Evolutionary conservation across 2,888 invertebrate genomes (phyloP), one percentile per base, ranked within the genome.

Genomic region (Epinotia ramella): DNA sequence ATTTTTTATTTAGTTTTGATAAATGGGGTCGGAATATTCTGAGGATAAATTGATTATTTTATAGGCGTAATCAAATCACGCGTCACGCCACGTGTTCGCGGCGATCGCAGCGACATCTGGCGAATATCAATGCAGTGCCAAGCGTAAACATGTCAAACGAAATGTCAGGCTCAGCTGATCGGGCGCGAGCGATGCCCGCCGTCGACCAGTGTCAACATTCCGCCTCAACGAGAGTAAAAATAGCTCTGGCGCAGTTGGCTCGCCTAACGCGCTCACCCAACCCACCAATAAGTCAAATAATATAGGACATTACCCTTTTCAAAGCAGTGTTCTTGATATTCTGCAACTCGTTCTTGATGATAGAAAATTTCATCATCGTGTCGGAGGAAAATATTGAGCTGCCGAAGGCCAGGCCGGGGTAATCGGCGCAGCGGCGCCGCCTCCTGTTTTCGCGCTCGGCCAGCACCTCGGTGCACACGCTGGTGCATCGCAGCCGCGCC

Each of bases 301-400:
- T 84, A 83, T 84, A 91, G 97, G 89, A 91, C 92, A 84, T 96
- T 97, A 99, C 99, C 98, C 98, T 96, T 96, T 98, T 98, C 83
- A 99, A 95, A 91, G 99, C 98, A 91, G 98, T 98, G 91, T 98
- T 97, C 96, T 98, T 98, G 91, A 99, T 98, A 95, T 99, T 99
- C 95, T 99, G 98, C 89, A 99, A 96, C 95, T 99, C 99, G 92
- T 99, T 99, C 91, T 97, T 97, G 89, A 99, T 99, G 82, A 99
- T 97, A 91, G 97, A 98, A 93, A 99, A 99, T 95, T 99, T 99
- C 97, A 99, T 99, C 96, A 99, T 97, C 12, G 99, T 99, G 89
- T 98, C 99, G 75, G 99, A 98, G 87, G 98, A 98, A 94, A 98
- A 98, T 88, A 98, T 97, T 79, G 98, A 98, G 82, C 97, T 97